Evolutionary conservation across 2,113 vertebrate species (phyloP).

Genomic region (Amazona vittata): DNA sequence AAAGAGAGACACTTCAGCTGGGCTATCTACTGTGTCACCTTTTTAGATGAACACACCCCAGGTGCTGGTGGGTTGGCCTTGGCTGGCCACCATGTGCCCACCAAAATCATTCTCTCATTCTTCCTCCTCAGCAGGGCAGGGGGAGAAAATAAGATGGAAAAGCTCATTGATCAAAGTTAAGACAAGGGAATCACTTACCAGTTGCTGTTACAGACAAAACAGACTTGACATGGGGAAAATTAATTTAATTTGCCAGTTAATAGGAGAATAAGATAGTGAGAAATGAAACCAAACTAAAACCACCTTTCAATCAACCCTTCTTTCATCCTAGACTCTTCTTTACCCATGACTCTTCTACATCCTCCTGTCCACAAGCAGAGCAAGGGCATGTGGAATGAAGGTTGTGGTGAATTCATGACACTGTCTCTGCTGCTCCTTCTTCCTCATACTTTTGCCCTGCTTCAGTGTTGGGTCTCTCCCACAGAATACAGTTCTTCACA

Average conservation of each 20-base stretch:
- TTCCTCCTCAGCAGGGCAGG: neutral
- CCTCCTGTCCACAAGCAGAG: neutral
- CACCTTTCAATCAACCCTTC: neutral
- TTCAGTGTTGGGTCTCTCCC: neutral
- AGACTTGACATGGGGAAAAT: neutral
- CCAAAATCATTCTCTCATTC: neutral
- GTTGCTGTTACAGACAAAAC: neutral
- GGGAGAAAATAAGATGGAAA: neutral
- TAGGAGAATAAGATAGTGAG: neutral
- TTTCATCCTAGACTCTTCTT: neutral
- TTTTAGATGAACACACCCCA: neutral
- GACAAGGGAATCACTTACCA: neutral
- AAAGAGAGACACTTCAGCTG: neutral
- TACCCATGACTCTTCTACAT: neutral
- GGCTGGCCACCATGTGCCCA: neutral
- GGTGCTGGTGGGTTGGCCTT: neutral
- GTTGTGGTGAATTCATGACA: neutral
- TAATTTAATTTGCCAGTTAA: neutral
- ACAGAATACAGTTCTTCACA: neutral
- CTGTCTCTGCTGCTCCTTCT: neutral
- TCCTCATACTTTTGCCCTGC: neutral
- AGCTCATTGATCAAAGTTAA: neutral
- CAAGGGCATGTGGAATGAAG: accelerated
- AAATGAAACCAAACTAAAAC: neutral
- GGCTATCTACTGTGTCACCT: neutral